Base-by-base conservation (phyloP, 2,797 vertebrate species). In the Xenopus petersii region DNA sequence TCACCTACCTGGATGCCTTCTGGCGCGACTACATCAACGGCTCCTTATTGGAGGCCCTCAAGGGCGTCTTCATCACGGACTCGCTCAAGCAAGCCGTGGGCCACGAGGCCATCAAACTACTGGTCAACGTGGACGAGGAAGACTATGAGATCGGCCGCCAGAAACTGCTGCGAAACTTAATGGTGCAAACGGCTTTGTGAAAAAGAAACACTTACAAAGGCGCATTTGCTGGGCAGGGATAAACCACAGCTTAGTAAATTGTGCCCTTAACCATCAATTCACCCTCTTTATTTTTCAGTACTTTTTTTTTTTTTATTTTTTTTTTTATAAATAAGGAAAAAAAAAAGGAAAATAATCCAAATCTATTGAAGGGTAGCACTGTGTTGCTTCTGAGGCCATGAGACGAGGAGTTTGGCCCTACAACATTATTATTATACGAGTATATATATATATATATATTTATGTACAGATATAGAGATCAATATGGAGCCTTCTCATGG, bases 21-120 rank as follows among this genome's bases (percentile, higher is more conserved):
- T 99, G 97, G 96, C 93, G 96, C 76, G 96, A 98, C 88, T 99
- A 98, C 88, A 98, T 98, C 87, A 98, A 98, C 5, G 96, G 97
- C 80, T 98, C 97, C 0, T 84, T 98, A 85, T 88, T 98, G 63
- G 97, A 98, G 80, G 97, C 96, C 9, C 94, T 98, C 24, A 98
- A 98, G 84, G 97, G 96, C 5, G 96, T 98, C 81, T 98, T 98
- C 83, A 98, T 98, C 91, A 98, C 97, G 80, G 96, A 98, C 94
- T 98, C 97, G 21, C 93, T 98, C 47, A 98, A 98, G 85, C 97
- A 98, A 83, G 97, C 97, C 0, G 97, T 98, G 75, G 96, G 97
- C 84, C 96, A 98, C 0, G 96, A 98, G 80, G 97, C 96, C 82
- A 98, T 98, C 84, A 98, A 98, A 89, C 93, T 98, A 78, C 91